Evolutionary conservation across 2,113 vertebrate genomes (phyloP).

Genomic region (Promerops cafer): DNA sequence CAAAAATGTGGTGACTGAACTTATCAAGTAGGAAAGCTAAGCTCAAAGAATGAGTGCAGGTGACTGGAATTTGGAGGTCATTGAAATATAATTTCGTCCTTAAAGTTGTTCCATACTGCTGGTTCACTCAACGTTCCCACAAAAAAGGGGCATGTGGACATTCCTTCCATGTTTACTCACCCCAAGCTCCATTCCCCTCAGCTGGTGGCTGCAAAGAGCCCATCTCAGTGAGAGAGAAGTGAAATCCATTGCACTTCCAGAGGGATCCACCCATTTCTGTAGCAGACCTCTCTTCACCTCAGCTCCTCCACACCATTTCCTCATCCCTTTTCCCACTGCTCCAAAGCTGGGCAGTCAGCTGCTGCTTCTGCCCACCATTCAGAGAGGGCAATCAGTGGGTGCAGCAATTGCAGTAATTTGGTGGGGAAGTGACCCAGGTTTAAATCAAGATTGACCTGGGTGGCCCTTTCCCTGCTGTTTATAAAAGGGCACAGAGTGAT

Average conservation of each 20-base stretch:
- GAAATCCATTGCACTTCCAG: neutral
- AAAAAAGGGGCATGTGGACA: neutral
- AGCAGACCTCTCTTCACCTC: neutral
- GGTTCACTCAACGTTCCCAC: neutral
- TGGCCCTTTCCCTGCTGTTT: slow-evolving; percentile 20
- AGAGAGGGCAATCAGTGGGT: neutral
- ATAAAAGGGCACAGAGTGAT: neutral
- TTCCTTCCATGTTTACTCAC: neutral
- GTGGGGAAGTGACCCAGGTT: slow-evolving; percentile 74
- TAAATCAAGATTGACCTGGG: slow-evolving; percentile 77
- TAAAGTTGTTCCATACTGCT: neutral
- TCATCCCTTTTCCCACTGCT: neutral
- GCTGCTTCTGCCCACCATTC: neutral
- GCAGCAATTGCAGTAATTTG: slow-evolving; percentile 21
- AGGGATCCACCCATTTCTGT: neutral
- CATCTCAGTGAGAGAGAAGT: neutral
- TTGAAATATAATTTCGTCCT: neutral
- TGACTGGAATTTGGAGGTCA: neutral
- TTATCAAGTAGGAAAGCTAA: neutral
- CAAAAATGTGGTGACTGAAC: neutral
- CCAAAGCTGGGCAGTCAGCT: neutral
- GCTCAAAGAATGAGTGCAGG: neutral
- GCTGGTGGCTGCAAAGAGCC: neutral
- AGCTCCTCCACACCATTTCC: neutral
- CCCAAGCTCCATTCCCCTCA: no score